Evolutionary conservation across 2,888 invertebrate genomes (phyloP), one percentile per base, ranked within the genome.

Genomic region (Caenorhabditis drosophilae): DNA sequence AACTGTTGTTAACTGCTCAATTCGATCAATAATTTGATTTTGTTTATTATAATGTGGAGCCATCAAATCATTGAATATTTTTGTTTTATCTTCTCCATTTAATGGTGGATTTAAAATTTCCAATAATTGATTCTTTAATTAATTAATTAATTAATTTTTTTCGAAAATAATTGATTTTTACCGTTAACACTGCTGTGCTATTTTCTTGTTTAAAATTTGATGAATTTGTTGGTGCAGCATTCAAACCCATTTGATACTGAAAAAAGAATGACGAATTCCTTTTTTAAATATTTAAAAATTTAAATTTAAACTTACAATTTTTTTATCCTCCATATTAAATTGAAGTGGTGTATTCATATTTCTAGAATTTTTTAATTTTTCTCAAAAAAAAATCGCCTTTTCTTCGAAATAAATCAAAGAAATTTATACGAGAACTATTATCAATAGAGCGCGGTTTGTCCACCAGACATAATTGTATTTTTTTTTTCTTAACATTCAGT

Each of bases 191-290:
- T 4, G 47, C 35, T 20, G 41, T 22, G 38, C 23, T 44, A 4
- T 47, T 0, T 31, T 62, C 62, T 22, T 47, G 35, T 0, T 56
- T 55, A 48, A 56, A 62, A 31, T 22, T 48, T 0, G 54, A 11
- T 46, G 55, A 25, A 63, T 57, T 2, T 57, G 45, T 15, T 12
- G 63, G 36, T 23, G 26, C 18, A 20, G 45, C 49, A 35, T 64
- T 64, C 20, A 64, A 58, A 0, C 38, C 27, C 64, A 64, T 64
- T 47, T 64, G 54, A 45, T 63, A 63, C 62, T 62, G 52, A 38
- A 62, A 63, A 12, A 2, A 46, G n/a, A 44, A 23, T 9, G 36
- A 45, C 20, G 15, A n/a, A 36, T 15, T 36, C 4, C 26, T 40
- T 38, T 27, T 2, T 31, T 34, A n/a, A 23, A 12, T 20, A 45